A percentile compares a stretch with the other conserved stretches of the same genome.
Evolutionary conservation across 2,113 vertebrate genomes (phyloP).

Genomic region (Alosa alosa): DNA sequence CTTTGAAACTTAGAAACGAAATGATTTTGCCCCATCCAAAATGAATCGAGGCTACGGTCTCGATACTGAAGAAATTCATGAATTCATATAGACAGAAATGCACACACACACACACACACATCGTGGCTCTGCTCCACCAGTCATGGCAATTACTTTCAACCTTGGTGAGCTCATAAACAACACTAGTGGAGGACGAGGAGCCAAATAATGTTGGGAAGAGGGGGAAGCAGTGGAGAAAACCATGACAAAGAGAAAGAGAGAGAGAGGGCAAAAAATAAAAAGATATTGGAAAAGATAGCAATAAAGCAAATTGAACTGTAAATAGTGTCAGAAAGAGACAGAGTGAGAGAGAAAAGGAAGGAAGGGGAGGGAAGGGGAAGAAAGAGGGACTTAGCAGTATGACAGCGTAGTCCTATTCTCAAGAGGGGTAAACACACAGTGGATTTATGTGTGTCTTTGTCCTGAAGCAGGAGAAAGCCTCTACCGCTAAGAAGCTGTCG

Average conservation of each 20-base stretch:
- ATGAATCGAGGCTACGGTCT: background rate
- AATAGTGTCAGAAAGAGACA: background rate
- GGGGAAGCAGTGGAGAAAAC: background rate
- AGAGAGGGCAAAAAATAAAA: background rate
- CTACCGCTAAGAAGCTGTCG: slow-evolving; percentile 10
- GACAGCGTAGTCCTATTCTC: background rate
- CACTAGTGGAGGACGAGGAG: background rate
- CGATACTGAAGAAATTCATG: background rate
- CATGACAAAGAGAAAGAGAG: background rate
- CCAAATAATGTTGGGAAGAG: background rate
- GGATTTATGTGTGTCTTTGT: slow-evolving; percentile 18
- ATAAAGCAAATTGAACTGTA: slow-evolving; percentile 15
- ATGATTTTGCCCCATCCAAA: background rate
- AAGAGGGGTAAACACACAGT: background rate
- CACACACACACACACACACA: background rate
- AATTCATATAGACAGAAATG: background rate
- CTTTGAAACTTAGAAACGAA: background rate
- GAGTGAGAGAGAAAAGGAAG: background rate
- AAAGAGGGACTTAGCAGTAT: background rate
- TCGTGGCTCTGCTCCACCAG: background rate
- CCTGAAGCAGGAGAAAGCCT: background rate
- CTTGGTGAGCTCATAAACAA: slow-evolving; percentile 12
- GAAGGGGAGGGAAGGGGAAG: background rate
- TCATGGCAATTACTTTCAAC: slow-evolving; percentile 19
- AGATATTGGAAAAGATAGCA: background rate